Conservation (phyloP, 2,113 vertebrate species). For the Petrocephalus zakoni region DNA sequence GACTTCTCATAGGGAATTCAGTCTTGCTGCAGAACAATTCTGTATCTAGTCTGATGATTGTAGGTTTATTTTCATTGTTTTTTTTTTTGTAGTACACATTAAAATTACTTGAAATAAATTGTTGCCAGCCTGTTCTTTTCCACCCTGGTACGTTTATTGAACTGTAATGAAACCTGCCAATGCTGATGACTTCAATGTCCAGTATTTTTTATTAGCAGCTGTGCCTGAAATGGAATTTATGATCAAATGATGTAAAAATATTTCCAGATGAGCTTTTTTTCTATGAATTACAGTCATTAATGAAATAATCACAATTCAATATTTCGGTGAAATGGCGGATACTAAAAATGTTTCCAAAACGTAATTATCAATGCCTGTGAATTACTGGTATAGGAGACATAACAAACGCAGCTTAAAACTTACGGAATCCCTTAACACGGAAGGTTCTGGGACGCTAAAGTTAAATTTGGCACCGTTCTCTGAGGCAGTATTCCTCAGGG, state of each 20-base stretch:
- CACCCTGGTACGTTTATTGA: background rate
- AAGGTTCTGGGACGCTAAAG: background rate
- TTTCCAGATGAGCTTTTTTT: background rate
- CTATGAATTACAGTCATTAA: background rate
- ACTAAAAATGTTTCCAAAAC: too few relatives aligned
- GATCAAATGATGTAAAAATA: background rate
- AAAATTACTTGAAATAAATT: slow-evolving; percentile 59
- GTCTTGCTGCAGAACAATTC: slow-evolving; percentile 48
- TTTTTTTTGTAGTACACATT: slow-evolving; percentile 60
- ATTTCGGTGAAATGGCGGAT: too few relatives aligned
- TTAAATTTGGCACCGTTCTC: background rate
- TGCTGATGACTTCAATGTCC: background rate
- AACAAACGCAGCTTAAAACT: background rate
- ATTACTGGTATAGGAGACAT: background rate
- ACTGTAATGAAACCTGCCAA: background rate
- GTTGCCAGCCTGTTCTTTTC: background rate
- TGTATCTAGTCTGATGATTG: slow-evolving; percentile 44
- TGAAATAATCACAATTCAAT: background rate
- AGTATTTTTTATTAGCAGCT: background rate
- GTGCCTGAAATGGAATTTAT: background rate
- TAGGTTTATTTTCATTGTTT: slow-evolving; percentile 56
- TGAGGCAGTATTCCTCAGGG: background rate
- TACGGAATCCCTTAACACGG: background rate
- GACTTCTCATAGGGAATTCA: slow-evolving; percentile 42
- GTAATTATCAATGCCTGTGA: background rate